Evolutionary conservation across 2,113 vertebrate genomes (phyloP), one percentile per base, ranked within the genome.

Genomic region (Grallaria varia): DNA sequence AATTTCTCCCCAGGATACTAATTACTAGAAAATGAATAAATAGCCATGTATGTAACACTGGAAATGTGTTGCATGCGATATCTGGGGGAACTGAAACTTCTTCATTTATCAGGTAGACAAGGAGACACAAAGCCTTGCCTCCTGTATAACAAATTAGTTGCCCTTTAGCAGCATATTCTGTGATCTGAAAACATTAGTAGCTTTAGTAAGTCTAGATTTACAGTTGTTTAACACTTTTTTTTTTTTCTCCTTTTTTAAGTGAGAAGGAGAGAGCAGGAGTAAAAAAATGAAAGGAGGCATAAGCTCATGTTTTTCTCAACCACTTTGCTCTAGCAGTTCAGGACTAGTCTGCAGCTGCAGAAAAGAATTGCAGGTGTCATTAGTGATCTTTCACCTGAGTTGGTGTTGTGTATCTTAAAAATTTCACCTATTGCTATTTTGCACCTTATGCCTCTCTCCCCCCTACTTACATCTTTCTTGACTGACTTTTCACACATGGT

Each of bases 1-100:
- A 21, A 81, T 96, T 97, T 97, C 94, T 97, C 75, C 67, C 67
- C 73, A 90, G 93, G 96, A 90, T 74, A 67, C 86, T 96, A 84
- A 92, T 96, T 97, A 97, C 92, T 97, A 66, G 72, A 72, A 97
- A 96, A 89, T 91, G 22, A 87, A 75, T 89, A 82, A 96, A 89
- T 90, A 93, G 76, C 31, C 52, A 10, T 10, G 33, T 62, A 69
- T 0, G 1, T 84, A 53, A 22, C 49, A 21, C 14, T 81, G 66
- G 47, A 78, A 94, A 67, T 45, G 24, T 60, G 60, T 31, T 82
- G 40, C 24, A 4, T 33, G 5, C 0, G 19, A 13, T 68, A 25
- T 68, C 83, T 69, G 22, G 19, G 33, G 37, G 59, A 85, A 58
- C 19, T 17, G 45, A 64, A 84, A 75, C 42, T 49, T 80, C 42